These are phyloP conservation scores for Watsonalla binaria DNA, from an alignment of 2,888 invertebrate species.

Conservation along the genomic window DNA sequence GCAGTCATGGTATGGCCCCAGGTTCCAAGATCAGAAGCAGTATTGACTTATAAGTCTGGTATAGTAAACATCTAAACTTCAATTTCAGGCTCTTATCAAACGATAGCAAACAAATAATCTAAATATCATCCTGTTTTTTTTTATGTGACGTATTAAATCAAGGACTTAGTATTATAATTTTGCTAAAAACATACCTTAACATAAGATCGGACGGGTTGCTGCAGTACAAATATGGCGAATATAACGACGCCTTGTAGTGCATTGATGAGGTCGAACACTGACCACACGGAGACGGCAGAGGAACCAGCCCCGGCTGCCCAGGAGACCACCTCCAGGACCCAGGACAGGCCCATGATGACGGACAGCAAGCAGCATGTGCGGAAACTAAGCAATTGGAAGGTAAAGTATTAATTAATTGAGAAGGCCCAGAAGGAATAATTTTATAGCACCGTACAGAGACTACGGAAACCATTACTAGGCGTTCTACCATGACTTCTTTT, in stretches of 20 bases:
- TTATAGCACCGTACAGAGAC: too few relatives aligned
- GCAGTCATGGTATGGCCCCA: too few relatives aligned
- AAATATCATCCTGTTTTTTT: too few relatives aligned
- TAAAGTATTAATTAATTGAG: background rate
- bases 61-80: too few relatives aligned
- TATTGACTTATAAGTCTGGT: too few relatives aligned
- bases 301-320: constrained; percentile 78
- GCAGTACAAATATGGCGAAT: constrained; percentile 81
- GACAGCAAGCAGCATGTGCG: constrained; percentile 80
- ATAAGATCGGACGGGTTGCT: constrained; percentile 61
- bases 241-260: constrained; percentile 84
- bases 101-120: too few relatives aligned
- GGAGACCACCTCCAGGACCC: constrained; percentile 84
- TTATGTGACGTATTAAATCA: too few relatives aligned
- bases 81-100: too few relatives aligned
- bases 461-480: too few relatives aligned
- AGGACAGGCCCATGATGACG: constrained; percentile 83
- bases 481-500: too few relatives aligned
- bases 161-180: background rate
- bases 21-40: too few relatives aligned
- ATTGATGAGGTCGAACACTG: constrained; percentile 83
- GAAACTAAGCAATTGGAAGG: constrained; percentile 50
- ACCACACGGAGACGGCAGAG: constrained; percentile 72
- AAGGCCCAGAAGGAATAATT: background rate
- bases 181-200: constrained; percentile 45